A percentile compares a stretch with the other conserved stretches of the same genome.
Evolutionary conservation across 2,113 vertebrate genomes (phyloP).

Genomic region (Corynorhinus townsendii): DNA sequence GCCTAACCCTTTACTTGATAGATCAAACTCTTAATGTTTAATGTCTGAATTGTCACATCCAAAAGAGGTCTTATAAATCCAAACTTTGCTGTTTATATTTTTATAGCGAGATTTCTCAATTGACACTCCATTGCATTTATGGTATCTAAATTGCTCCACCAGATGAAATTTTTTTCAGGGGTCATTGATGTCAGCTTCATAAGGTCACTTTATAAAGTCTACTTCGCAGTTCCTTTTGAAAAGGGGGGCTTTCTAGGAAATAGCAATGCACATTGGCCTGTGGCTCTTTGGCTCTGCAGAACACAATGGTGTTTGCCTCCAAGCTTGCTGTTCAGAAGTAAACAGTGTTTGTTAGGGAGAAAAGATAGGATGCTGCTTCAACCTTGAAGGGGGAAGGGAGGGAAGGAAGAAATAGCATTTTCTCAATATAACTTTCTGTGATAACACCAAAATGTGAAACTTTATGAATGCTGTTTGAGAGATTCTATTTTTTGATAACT

Average conservation of each 20-base stretch:
- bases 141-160: constrained; percentile 38
- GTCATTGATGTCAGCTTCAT: neutral
- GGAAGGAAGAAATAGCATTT: constrained; percentile 59
- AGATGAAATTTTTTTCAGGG: constrained; percentile 28
- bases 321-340: constrained; percentile 39
- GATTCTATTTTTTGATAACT: constrained; percentile 77
- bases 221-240: constrained; percentile 47
- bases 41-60: constrained; percentile 35
- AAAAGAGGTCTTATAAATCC: constrained; percentile 25
- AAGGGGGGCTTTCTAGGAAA: neutral
- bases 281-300: neutral
- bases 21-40: constrained; percentile 42
- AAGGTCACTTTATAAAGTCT: constrained; percentile 45
- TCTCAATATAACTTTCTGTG: constrained; percentile 62
- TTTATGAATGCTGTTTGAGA: constrained; percentile 70
- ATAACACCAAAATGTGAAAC: constrained; percentile 68
- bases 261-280: neutral
- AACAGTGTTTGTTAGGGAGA: constrained; percentile 46
- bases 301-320: constrained; percentile 29
- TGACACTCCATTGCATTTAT: constrained; percentile 32
- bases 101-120: neutral
- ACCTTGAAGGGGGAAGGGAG: constrained; percentile 47
- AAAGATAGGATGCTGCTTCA: constrained; percentile 16
- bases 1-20: neutral
- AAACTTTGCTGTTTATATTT: neutral